A percentile compares a stretch with the other conserved stretches of the same genome.
phyloP scores from a whole-genome alignment of 2,888 invertebrate genomes.

The Gibbula magus region DNA sequence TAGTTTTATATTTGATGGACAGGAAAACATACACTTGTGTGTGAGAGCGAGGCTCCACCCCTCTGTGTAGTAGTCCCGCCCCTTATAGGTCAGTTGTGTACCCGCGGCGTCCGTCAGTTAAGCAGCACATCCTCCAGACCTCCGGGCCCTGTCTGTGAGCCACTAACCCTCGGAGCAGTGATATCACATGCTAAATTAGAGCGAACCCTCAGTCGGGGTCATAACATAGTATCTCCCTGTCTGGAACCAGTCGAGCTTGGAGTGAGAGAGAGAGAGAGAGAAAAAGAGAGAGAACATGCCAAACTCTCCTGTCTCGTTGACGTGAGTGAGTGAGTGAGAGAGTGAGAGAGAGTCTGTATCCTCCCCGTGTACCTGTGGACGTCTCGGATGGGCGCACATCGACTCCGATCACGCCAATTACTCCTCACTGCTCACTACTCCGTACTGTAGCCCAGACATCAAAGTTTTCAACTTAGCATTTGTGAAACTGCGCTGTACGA shows the following conservation, averaged over 20 bases:
- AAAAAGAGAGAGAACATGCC: not conserved
- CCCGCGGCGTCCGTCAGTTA: not conserved
- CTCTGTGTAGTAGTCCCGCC: not conserved
- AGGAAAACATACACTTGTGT: not conserved
- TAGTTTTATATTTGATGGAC: not conserved
- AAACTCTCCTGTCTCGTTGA: not conserved
- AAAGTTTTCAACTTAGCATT: not conserved
- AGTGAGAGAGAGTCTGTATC: slow-evolving; percentile 1
- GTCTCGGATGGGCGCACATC: not conserved
- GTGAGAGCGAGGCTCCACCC: not conserved
- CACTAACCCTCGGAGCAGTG: not conserved
- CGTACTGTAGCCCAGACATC: not conserved
- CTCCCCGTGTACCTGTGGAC: not conserved
- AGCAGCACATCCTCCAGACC: not conserved
- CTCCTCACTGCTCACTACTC: not conserved
- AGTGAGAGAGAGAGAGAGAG: slow-evolving; percentile 22
- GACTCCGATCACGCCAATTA: not conserved
- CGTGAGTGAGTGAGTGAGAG: slow-evolving; percentile 9
- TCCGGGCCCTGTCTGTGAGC: not conserved
- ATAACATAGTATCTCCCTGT: not conserved
- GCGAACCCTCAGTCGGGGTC: not conserved
- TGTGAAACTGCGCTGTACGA: not conserved
- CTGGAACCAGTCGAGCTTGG: not conserved
- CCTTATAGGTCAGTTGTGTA: not conserved
- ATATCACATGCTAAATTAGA: slow-evolving; percentile 11